Evolutionary conservation across 2,888 invertebrate genomes (phyloP), one percentile per base, ranked within the genome.

Genomic region (Heteromurus nitidus): DNA sequence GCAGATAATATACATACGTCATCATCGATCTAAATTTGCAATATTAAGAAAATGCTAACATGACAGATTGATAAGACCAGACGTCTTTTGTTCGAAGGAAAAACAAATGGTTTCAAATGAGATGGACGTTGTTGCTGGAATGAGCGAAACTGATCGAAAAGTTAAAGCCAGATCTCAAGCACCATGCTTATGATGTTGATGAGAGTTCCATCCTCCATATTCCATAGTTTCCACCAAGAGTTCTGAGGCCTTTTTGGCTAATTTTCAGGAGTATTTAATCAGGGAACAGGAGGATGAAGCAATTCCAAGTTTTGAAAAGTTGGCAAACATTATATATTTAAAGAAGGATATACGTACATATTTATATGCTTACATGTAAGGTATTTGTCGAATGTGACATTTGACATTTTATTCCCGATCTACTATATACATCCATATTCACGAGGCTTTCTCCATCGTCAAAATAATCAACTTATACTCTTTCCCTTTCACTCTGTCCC

Each of bases 201-300:
- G n/a, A n/a, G n/a, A n/a, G n/a, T n/a, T 9, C 18, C 50, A 20
- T 50, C 20, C 50, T 16, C 50, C 5, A n/a, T 47, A 3, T 50
- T 50, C 20, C 36, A 5, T 13, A 9, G 36, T 36, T 36, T 36
- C 36, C 7, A 9, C 13, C 13, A 13, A 9, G 36, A 36, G 13
- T 36, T 36, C 7, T 5, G 36, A 36, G 36, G 20, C 18, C 50
- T 70, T 44, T 70, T 26, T 11, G 28, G 42, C 72, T 72, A 72
- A 64, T 73, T 62, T 64, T 26, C 64, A 62, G 22, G 42, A 50
- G 50, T 64, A 64, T 62, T 64, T 65, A 55, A 50, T 69, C 44
- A 53, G 62, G n/a, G 47, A 5, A 47, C 7, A 47, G n/a, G 47
- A 47, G 22, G 16, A 55, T n/a, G n/a, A n/a, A n/a, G n/a, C n/a